phyloP scores from a whole-genome alignment of 2,797 vertebrate species.

The Pteronotus mesoamericanus region DNA sequence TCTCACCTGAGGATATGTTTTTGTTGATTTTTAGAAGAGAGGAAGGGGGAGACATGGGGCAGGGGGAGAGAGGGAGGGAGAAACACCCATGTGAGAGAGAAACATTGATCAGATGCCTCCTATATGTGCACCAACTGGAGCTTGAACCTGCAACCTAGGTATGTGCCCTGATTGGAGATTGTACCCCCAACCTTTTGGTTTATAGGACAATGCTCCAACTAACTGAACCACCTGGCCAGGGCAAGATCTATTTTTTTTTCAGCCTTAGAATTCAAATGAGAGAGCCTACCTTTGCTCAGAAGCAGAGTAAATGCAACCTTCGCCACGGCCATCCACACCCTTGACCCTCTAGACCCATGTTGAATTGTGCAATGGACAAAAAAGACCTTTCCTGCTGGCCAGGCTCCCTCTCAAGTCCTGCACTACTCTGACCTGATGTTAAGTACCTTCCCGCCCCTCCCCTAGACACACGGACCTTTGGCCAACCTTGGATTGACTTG shows the following conservation, averaged over 20 bases:
- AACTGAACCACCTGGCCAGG: not conserved
- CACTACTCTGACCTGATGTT: not conserved
- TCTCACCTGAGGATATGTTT: not conserved
- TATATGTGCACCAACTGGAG: not conserved
- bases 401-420: not conserved
- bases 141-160: not conserved
- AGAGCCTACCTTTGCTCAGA: not conserved
- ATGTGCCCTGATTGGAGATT: not conserved
- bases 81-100: not conserved
- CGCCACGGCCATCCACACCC: not conserved
- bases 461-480: conserved; percentile 15
- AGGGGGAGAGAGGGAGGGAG: not conserved
- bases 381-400: not conserved
- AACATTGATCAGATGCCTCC: not conserved
- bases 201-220: not conserved
- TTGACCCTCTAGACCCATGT: not conserved
- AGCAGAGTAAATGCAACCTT: not conserved
- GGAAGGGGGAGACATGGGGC: too few relatives aligned
- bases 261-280: not conserved
- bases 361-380: not conserved
- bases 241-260: not conserved
- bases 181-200: not conserved
- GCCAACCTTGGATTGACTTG: not conserved
- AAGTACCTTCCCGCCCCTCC: not conserved
- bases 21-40: not conserved